phyloP scores from a whole-genome alignment of 2,888 invertebrate species.

The Gnatocerus cornutus region DNA sequence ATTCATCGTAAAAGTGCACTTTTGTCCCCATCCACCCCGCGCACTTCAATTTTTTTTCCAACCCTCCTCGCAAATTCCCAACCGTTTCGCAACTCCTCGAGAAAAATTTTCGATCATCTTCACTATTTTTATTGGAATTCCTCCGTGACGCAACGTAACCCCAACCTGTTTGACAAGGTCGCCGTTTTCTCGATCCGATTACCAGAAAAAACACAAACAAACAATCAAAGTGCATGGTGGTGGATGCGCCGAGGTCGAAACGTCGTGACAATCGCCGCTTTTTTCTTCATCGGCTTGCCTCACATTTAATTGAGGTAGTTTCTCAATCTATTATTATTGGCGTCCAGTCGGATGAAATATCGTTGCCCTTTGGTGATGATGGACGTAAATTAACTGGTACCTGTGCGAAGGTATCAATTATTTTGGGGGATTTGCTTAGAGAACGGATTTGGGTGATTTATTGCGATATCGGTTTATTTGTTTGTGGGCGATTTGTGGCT shows the following conservation, averaged over 20 bases:
- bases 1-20: not conserved
- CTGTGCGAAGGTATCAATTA: conserved; percentile 19
- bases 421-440: conserved; percentile 5
- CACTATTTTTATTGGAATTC: conserved; percentile 40
- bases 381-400: conserved; percentile 8
- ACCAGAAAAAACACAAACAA: conserved; percentile 10
- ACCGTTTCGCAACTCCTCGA: not conserved
- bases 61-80: not conserved
- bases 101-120: conserved; percentile 1
- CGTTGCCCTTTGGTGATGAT: conserved; percentile 24
- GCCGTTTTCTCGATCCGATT: conserved; percentile 8
- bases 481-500: too few species aligned
- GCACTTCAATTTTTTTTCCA: too few species aligned
- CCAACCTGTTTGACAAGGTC: conserved; percentile 51
- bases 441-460: conserved; percentile 3
- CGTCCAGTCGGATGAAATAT: conserved; percentile 17
- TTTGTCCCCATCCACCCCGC: too few species aligned
- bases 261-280: conserved; percentile 1
- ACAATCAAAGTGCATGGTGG: conserved; percentile 15
- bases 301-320: conserved; percentile 22
- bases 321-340: conserved; percentile 27
- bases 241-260: conserved; percentile 28
- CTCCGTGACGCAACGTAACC: conserved; percentile 46
- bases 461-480: not conserved
- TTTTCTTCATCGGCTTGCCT: conserved; percentile 13